phyloP scores from a whole-genome alignment of 2,888 invertebrate species.

The Melinopterus prodromus region DNA sequence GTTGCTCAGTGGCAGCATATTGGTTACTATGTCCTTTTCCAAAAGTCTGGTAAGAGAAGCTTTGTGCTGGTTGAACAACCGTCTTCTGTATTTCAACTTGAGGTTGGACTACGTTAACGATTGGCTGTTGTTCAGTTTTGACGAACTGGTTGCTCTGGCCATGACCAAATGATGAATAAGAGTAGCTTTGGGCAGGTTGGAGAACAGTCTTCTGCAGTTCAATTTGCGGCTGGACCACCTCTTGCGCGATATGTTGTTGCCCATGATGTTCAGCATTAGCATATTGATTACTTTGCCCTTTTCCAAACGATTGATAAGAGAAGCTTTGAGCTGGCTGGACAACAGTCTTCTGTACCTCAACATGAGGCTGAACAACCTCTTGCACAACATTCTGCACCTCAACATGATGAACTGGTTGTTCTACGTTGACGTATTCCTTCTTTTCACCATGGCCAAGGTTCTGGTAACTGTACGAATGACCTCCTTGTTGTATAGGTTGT shows the following conservation, averaged over 20 bases:
- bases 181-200: neutral
- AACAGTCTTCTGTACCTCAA: neutral
- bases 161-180: too few species aligned
- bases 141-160: neutral
- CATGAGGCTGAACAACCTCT: neutral
- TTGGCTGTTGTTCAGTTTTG: neutral
- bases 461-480: neutral
- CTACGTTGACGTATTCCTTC: neutral
- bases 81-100: conserved; percentile 9
- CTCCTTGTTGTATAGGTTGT: neutral
- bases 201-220: neutral
- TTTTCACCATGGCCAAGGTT: neutral
- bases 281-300: neutral
- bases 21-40: neutral
- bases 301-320: neutral
- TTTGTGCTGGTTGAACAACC: conserved; percentile 16
- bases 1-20: neutral
- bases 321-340: neutral
- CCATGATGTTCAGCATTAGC: neutral
- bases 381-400: neutral
- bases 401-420: neutral
- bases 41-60: neutral
- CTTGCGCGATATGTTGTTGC: conserved; percentile 17
- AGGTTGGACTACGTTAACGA: neutral
- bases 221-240: conserved; percentile 19